Base-by-base conservation (phyloP, 2,888 invertebrate species). In the Lepetodrilus schrolli region DNA sequence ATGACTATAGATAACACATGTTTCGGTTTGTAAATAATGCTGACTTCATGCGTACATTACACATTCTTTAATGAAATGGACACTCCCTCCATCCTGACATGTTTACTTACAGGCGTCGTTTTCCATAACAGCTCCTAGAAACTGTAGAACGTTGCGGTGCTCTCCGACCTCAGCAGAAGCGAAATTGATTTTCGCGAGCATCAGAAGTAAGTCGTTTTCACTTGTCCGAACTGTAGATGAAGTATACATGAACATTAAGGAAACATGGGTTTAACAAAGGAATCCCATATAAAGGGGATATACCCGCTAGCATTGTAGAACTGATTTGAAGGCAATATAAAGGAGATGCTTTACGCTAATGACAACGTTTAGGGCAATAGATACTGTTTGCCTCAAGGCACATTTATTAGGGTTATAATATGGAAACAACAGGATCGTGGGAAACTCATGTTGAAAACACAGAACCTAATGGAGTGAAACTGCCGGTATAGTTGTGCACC, bases 181-280 rank as follows among this genome's bases (percentile, higher is more conserved):
- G 66, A 80, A 83, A 73, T 81, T 82, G 20, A 83, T 80, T 70
- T 83, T 83, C 7, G 83, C 83, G 71, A 72, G 77, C 82, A 82
- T 81, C 69, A 81, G 66, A 17, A 75, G 23, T 7, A 72, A 73
- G 37, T 81, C 81, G 13, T 77, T 74, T 17, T 80, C 69, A 4
- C 71, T 72, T 69, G 48, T 74, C 4, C 73, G 70, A 30, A 70
- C 81, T 81, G 51, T 7, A 68, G 74, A 7, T 26, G n/a, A n/a
- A n/a, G n/a, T n/a, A n/a, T n/a, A n/a, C n/a, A n/a, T n/a, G n/a
- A n/a, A n/a, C n/a, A n/a, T n/a, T n/a, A n/a, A n/a, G n/a, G n/a
- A n/a, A n/a, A n/a, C n/a, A 10, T 13, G 43, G 17, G 17, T 1
- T 7, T 43, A 17, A 43, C 10, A 43, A 13, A 13, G 17, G 43